These are phyloP conservation scores for Prietella phreatophila DNA, from an alignment of 2,113 vertebrate species.

Conservation along the genomic window DNA sequence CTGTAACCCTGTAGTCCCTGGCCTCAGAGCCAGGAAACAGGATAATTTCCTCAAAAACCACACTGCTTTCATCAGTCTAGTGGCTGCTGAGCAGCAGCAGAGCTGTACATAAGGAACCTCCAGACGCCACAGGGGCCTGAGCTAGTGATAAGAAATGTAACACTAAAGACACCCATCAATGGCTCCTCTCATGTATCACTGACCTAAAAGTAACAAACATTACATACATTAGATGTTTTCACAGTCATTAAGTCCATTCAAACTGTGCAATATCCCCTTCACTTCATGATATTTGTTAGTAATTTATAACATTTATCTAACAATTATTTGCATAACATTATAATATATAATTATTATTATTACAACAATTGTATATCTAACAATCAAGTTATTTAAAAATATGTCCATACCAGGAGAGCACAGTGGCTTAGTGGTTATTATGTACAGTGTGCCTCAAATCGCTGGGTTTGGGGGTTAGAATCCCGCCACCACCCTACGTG, in stretches of 20 bases:
- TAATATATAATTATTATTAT: not conserved
- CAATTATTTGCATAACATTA: not conserved
- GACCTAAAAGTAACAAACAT: constrained; percentile 70
- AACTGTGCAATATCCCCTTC: not conserved
- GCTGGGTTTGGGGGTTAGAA: no score
- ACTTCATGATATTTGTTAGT: not conserved
- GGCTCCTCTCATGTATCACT: constrained; percentile 67
- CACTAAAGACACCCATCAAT: constrained; percentile 57
- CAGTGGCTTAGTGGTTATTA: no score
- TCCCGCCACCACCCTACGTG: no score
- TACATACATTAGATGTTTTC: constrained; percentile 61
- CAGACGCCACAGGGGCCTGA: constrained; percentile 40
- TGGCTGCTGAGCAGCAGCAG: constrained; percentile 30
- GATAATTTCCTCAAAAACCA: constrained; percentile 69
- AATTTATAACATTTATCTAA: not conserved
- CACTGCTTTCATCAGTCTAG: constrained; percentile 61
- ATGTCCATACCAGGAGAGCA: not conserved
- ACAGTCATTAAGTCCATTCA: constrained; percentile 56
- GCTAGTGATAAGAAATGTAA: constrained; percentile 51
- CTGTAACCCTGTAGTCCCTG: constrained; percentile 76
- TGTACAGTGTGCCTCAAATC: no score
- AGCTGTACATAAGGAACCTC: constrained; percentile 57
- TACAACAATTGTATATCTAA: not conserved
- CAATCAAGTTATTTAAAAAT: not conserved
- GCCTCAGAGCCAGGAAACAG: constrained; percentile 62